Conservation (phyloP, 1,140 invertebrate genomes). For the Acromyrmex charruanus region DNA sequence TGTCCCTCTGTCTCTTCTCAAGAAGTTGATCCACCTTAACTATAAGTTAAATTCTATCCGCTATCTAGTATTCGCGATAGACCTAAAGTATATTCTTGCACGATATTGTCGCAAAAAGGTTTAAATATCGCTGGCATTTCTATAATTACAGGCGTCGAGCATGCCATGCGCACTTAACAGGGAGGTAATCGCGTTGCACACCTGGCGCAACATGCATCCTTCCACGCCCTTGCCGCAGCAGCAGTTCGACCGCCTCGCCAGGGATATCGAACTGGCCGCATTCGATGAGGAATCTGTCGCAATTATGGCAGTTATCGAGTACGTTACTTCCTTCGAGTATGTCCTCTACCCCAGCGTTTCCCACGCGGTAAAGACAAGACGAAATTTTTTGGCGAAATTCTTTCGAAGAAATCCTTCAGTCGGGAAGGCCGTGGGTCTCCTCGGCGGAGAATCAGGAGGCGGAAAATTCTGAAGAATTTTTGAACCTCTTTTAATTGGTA, state of each 20-base stretch:
- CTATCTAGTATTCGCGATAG: background rate
- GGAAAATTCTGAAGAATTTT: background rate
- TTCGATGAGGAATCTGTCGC: constrained; percentile 63
- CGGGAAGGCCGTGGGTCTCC: no score
- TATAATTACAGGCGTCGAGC: constrained; percentile 72
- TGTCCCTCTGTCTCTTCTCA: no score
- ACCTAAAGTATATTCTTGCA: background rate
- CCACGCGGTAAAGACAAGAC: background rate
- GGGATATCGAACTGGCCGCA: constrained; percentile 62
- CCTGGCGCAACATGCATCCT: constrained; percentile 80
- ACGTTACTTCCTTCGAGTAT: constrained; percentile 29
- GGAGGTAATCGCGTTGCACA: constrained; percentile 78
- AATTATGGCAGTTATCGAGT: constrained; percentile 60
- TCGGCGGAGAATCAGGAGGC: background rate
- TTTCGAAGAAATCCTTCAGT: background rate
- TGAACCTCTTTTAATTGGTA: constrained; percentile 14
- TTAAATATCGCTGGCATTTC: constrained; percentile 59
- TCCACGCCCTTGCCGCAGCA: constrained; percentile 72
- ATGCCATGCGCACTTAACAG: constrained; percentile 76
- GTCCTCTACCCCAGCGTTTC: no score
- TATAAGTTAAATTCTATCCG: no score
- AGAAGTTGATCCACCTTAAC: no score
- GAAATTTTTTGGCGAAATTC: background rate
- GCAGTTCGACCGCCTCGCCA: constrained; percentile 53
- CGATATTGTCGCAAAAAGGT: background rate